A percentile compares a stretch with the other conserved stretches of the same genome.
These are phyloP conservation scores for Andrena praecox DNA, from an alignment of 2,888 invertebrate species.

Conservation along the genomic window DNA sequence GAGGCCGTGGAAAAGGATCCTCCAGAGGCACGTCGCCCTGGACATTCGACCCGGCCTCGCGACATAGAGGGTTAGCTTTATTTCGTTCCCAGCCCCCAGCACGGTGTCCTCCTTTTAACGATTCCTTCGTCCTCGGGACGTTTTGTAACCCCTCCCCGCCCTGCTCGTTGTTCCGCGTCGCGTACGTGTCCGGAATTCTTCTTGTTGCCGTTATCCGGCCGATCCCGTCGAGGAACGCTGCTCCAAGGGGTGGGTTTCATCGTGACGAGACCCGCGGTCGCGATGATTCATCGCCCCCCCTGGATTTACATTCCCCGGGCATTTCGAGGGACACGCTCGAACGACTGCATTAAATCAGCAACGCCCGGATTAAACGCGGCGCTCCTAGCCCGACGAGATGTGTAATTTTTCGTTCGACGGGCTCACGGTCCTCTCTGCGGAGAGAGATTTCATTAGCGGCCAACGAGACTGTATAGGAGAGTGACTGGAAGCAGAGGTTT, in stretches of 20 bases:
- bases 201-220: background rate
- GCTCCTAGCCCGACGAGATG: background rate
- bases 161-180: conserved; percentile 22
- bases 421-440: background rate
- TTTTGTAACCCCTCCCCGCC: conserved; percentile 55
- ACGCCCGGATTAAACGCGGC: conserved; percentile 27
- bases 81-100: conserved; percentile 50
- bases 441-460: background rate
- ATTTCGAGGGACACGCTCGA: conserved; percentile 1
- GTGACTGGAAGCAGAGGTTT: background rate
- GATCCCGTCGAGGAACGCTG: background rate
- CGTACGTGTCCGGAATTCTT: conserved; percentile 65
- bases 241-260: conserved; percentile 14
- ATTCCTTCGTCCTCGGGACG: conserved; percentile 65
- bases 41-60: conserved; percentile 51
- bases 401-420: background rate
- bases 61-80: conserved; percentile 45
- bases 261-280: background rate
- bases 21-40: conserved; percentile 47
- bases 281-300: conserved; percentile 19
- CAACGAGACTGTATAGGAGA: background rate
- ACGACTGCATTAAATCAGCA: conserved; percentile 33
- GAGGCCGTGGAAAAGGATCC: conserved; percentile 34
- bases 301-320: background rate
- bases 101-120: conserved; percentile 48